Evolutionary conservation across 2,113 vertebrate genomes (phyloP).

Genomic region (Misgurnus mizolepis): DNA sequence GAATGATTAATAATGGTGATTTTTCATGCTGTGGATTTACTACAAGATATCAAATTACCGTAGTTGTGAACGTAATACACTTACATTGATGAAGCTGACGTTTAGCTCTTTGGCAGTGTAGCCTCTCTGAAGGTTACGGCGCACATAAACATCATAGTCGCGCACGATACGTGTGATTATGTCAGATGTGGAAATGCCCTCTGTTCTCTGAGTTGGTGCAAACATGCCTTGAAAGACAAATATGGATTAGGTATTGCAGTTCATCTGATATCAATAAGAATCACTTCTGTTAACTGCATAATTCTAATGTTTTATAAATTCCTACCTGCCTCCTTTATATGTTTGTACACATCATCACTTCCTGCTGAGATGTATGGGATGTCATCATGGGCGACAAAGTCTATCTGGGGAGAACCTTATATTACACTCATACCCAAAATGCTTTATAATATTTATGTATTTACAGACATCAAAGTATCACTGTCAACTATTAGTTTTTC

Average conservation of each 20-base stretch:
- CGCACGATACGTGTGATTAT: slow-evolving; percentile 89
- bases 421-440: neutral
- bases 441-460: too few relatives aligned
- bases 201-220: slow-evolving; percentile 85
- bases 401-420: slow-evolving; percentile 70
- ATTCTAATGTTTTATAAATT: neutral
- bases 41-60: too few relatives aligned
- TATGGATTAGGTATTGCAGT: neutral
- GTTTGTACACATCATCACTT: slow-evolving; percentile 86
- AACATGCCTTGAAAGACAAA: slow-evolving; percentile 79
- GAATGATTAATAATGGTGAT: too few relatives aligned
- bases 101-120: slow-evolving; percentile 90
- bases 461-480: too few relatives aligned
- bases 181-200: slow-evolving; percentile 87
- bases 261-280: neutral
- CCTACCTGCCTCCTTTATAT: slow-evolving; percentile 88
- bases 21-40: too few relatives aligned
- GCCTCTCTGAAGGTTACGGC: slow-evolving; percentile 83
- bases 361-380: slow-evolving; percentile 86
- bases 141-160: slow-evolving; percentile 84
- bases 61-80: slow-evolving; percentile 39
- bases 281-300: neutral
- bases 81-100: slow-evolving; percentile 89
- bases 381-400: slow-evolving; percentile 87
- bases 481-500: neutral